Percentiles rank a stretch among this genome's conserved stretches.
These are phyloP conservation scores for Columba livia DNA, from an alignment of 2,113 vertebrate genomes.

Conservation along the genomic window DNA sequence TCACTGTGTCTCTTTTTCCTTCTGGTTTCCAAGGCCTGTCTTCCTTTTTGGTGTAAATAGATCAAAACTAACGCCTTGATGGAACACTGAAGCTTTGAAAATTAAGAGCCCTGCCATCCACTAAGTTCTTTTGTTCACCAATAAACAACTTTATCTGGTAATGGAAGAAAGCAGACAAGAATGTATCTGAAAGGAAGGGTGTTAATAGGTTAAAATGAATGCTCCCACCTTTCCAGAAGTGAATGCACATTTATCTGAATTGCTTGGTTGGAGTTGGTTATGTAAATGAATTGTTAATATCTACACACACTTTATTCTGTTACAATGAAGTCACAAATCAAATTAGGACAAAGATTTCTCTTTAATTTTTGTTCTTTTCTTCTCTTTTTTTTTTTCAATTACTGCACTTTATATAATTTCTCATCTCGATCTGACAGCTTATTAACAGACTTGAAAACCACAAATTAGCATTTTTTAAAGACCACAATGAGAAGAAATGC, in stretches of 20 bases:
- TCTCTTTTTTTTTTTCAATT: slow-evolving; percentile 6
- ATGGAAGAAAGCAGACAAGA: background rate
- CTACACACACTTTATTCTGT: slow-evolving; percentile 33
- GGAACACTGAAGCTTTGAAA: slow-evolving; percentile 6
- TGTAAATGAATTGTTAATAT: slow-evolving; percentile 59
- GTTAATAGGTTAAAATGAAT: slow-evolving; percentile 45
- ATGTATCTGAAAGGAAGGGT: background rate
- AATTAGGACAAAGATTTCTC: slow-evolving; percentile 49
- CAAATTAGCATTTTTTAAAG: slow-evolving; percentile 32
- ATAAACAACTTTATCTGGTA: background rate
- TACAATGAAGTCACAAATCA: slow-evolving; percentile 58
- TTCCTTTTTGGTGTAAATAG: background rate
- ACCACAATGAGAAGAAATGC: background rate
- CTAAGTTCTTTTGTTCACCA: background rate
- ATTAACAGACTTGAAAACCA: slow-evolving; percentile 40
- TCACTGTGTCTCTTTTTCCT: background rate
- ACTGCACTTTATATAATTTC: slow-evolving; percentile 27
- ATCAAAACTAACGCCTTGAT: background rate
- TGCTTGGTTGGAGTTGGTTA: slow-evolving; percentile 32
- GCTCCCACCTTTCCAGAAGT: slow-evolving; percentile 6
- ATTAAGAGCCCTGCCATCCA: background rate
- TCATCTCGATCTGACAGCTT: slow-evolving; percentile 33
- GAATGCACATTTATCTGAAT: slow-evolving; percentile 19
- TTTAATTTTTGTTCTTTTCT: slow-evolving; percentile 47
- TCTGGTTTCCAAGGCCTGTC: background rate